A percentile compares a stretch with the other conserved stretches of the same genome.
These are phyloP conservation scores for Pogonomyrmex barbatus DNA, from an alignment of 1,140 invertebrate species.

Conservation along the genomic window DNA sequence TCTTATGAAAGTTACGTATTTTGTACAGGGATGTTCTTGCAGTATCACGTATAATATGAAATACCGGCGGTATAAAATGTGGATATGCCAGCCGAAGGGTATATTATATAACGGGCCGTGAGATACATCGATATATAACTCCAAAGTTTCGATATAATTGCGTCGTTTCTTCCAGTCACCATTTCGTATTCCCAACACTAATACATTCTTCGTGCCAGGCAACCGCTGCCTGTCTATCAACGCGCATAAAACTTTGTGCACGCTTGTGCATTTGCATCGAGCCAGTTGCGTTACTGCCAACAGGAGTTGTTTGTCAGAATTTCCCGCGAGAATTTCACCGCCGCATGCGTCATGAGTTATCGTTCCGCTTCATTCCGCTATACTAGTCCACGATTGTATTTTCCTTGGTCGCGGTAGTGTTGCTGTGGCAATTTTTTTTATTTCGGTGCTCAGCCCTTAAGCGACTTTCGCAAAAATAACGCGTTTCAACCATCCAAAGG, in stretches of 20 bases:
- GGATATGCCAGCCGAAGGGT: background rate
- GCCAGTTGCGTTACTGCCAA: constrained; percentile 65
- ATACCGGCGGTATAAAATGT: background rate
- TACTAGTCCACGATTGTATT: constrained; percentile 37
- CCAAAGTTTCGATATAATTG: constrained; percentile 62
- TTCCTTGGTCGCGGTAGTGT: constrained; percentile 31
- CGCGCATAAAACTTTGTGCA: constrained; percentile 67
- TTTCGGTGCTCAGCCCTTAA: constrained; percentile 51
- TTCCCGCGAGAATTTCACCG: constrained; percentile 72
- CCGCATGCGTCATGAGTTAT: constrained; percentile 68
- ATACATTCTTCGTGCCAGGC: constrained; percentile 38
- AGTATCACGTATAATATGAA: background rate
- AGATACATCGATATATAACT: background rate
- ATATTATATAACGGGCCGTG: background rate
- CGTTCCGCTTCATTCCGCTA: constrained; percentile 59
- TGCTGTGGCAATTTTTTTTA: constrained; percentile 10
- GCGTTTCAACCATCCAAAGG: constrained; percentile 26
- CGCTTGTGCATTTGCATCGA: constrained; percentile 71
- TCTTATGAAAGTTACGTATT: background rate
- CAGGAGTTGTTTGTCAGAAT: constrained; percentile 74
- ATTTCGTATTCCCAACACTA: constrained; percentile 50
- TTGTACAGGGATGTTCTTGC: background rate
- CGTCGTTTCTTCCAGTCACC: constrained; percentile 46
- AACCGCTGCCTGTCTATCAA: constrained; percentile 66
- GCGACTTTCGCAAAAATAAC: constrained; percentile 50